Evolutionary conservation across 1,140 invertebrate genomes (phyloP).

Genomic region (Cotesia chilonis): DNA sequence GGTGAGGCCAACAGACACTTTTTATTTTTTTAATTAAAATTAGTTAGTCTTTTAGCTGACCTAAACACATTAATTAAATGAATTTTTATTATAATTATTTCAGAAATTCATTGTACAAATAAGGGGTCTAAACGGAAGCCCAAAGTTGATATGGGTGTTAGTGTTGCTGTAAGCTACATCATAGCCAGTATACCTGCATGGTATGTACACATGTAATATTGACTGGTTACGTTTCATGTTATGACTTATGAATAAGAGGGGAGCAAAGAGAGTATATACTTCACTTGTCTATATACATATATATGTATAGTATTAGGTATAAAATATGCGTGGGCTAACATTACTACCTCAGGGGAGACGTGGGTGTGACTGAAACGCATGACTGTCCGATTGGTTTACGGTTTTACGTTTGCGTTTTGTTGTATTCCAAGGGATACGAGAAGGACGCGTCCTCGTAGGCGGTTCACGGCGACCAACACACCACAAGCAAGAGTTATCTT

Average conservation of each 20-base stretch:
- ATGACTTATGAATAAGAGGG: slow-evolving; percentile 1
- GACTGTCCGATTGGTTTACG: slow-evolving; percentile 28
- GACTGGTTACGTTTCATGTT: neutral
- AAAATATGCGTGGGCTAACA: slow-evolving; percentile 14
- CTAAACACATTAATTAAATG: no score
- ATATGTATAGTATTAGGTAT: no score
- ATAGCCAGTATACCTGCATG: neutral
- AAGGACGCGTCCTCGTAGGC: slow-evolving; percentile 33
- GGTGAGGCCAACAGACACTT: no score
- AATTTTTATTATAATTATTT: no score
- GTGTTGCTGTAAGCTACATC: neutral
- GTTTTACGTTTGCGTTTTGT: slow-evolving; percentile 7
- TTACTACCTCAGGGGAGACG: slow-evolving; percentile 23
- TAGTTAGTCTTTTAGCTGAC: no score
- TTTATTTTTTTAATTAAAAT: no score
- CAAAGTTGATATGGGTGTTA: neutral
- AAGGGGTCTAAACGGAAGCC: slow-evolving; percentile 8
- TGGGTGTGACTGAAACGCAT: slow-evolving; percentile 28
- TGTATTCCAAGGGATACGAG: slow-evolving; percentile 22
- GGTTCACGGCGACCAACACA: neutral
- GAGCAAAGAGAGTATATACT: no score
- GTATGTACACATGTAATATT: slow-evolving; percentile 23
- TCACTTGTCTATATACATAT: no score
- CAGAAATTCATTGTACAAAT: no score
- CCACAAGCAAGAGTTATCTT: neutral